Percentiles rank a stretch among this genome's conserved stretches.
phyloP scores from a whole-genome alignment of 2,888 invertebrate species.

The Sialis lutaria region DNA sequence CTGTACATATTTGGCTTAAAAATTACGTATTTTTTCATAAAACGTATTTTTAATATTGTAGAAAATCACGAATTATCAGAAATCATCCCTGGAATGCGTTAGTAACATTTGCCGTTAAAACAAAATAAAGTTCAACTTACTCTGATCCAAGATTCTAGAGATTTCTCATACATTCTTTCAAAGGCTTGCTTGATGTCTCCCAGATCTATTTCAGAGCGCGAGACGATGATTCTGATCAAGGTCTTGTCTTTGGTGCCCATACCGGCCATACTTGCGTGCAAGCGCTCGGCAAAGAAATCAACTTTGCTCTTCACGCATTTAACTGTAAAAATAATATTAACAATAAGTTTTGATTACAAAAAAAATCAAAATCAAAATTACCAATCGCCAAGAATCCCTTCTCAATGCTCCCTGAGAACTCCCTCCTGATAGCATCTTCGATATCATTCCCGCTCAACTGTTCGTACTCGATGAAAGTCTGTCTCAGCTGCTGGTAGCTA shows the following conservation, averaged over 20 bases:
- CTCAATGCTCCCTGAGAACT: slow-evolving; percentile 75
- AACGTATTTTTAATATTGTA: no score
- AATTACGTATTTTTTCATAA: neutral
- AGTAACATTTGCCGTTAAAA: neutral
- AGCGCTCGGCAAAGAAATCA: slow-evolving; percentile 79
- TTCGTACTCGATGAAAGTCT: slow-evolving; percentile 73
- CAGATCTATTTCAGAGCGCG: slow-evolving; percentile 80
- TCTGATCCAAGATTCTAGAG: slow-evolving; percentile 69
- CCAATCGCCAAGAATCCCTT: slow-evolving; percentile 79
- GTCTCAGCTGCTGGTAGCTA: slow-evolving; percentile 75
- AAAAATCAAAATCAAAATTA: slow-evolving; percentile 24
- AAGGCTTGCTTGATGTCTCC: slow-evolving; percentile 87
- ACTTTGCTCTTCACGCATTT: slow-evolving; percentile 82
- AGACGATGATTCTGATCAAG: slow-evolving; percentile 79
- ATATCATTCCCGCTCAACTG: slow-evolving; percentile 66
- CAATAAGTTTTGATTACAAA: neutral
- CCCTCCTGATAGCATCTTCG: slow-evolving; percentile 68
- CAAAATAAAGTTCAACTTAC: slow-evolving; percentile 35
- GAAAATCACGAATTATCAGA: slow-evolving; percentile 8
- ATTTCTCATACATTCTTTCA: slow-evolving; percentile 61
- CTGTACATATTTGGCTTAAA: neutral
- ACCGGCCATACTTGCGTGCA: slow-evolving; percentile 83
- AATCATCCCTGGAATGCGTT: slow-evolving; percentile 4
- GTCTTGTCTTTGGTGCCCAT: slow-evolving; percentile 82
- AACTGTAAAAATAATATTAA: slow-evolving; percentile 30